These are phyloP conservation scores for Bombylius discolor DNA, from an alignment of 2,888 invertebrate genomes.

Conservation along the genomic window DNA sequence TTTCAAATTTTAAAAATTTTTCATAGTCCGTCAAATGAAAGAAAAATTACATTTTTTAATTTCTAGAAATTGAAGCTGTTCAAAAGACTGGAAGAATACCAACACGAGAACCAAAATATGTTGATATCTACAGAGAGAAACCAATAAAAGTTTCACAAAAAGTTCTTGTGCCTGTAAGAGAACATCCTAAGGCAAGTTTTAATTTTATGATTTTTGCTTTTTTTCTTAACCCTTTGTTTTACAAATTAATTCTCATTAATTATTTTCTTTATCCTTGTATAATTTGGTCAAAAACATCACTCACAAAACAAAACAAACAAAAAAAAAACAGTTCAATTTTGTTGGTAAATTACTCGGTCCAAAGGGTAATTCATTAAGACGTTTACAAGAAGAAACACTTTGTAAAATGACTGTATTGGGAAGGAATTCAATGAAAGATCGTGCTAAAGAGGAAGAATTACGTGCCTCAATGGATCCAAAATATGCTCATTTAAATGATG, in stretches of 20 bases:
- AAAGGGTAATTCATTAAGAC: slow-evolving; percentile 84
- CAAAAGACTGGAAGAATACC: slow-evolving; percentile 55
- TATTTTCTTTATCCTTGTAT: slow-evolving; percentile 3
- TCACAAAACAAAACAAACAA: no score
- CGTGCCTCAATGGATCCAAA: slow-evolving; percentile 74
- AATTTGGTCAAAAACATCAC: no score
- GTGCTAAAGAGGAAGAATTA: slow-evolving; percentile 66
- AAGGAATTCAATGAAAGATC: slow-evolving; percentile 85
- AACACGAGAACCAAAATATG: slow-evolving; percentile 51
- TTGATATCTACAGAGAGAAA: slow-evolving; percentile 57
- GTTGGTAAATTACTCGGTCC: slow-evolving; percentile 89
- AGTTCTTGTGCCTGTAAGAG: slow-evolving; percentile 37
- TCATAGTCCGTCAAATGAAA: no score
- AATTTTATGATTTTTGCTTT: background rate
- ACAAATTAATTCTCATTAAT: background rate
- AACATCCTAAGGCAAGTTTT: slow-evolving; percentile 25
- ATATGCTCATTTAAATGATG: slow-evolving; percentile 75
- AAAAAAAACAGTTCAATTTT: slow-evolving; percentile 70
- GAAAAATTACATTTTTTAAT: background rate
- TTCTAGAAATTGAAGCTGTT: slow-evolving; percentile 61
- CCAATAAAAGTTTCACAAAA: slow-evolving; percentile 34
- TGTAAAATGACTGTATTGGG: slow-evolving; percentile 93
- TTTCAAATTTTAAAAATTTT: no score
- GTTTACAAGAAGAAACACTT: slow-evolving; percentile 86
- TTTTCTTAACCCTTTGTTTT: no score